These are phyloP conservation scores for Numenius phaeopus DNA, from an alignment of 2,797 vertebrate species.

Conservation along the genomic window DNA sequence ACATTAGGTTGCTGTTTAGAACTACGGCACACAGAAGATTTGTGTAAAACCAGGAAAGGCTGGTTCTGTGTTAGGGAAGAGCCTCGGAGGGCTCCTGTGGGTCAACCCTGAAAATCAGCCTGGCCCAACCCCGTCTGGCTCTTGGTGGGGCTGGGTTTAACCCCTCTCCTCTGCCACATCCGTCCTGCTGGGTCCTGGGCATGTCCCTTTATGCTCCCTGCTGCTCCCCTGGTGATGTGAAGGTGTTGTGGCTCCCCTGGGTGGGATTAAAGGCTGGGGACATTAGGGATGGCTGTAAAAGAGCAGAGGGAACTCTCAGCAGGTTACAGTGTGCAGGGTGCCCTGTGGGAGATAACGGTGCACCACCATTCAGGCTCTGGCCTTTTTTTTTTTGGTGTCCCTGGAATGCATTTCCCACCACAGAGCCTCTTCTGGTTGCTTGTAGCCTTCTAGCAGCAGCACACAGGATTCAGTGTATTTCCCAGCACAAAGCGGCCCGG, in stretches of 20 bases:
- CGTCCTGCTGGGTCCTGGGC: background rate
- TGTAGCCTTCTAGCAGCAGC: slow-evolving; percentile 3
- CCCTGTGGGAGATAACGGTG: background rate
- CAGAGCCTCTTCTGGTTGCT: background rate
- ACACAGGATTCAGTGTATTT: background rate
- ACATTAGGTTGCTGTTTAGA: background rate
- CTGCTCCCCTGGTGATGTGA: fast-evolving
- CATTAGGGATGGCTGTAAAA: background rate
- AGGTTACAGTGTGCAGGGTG: background rate
- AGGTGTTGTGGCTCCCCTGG: background rate
- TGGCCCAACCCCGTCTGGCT: background rate
- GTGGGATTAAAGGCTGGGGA: background rate
- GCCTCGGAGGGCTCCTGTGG: background rate
- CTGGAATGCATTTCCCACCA: slow-evolving; percentile 35
- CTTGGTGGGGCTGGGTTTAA: background rate
- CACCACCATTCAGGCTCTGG: background rate
- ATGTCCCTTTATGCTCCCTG: background rate
- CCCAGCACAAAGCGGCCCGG: background rate
- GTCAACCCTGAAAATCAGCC: background rate
- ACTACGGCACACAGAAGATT: background rate
- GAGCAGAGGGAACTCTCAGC: background rate
- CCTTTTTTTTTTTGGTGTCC: background rate
- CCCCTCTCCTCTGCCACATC: background rate
- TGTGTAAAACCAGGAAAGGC: background rate
- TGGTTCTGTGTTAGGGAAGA: background rate